Percentiles rank a stretch among this genome's conserved stretches.
Conservation (phyloP, 2,797 vertebrate genomes). For the Synanceia verrucosa region DNA sequence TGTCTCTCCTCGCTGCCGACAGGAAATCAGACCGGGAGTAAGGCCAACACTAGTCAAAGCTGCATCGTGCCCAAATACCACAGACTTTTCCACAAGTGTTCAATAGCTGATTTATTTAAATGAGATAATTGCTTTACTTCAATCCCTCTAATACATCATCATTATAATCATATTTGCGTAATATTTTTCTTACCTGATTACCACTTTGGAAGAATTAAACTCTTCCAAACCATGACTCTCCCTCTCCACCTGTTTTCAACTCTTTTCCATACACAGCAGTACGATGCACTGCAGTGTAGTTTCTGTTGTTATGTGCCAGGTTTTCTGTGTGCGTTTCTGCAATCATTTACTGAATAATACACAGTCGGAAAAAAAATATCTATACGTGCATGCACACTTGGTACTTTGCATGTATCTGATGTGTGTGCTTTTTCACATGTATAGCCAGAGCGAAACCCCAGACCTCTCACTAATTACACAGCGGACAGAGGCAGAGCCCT, state of each 20-base stretch:
- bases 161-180: conserved; percentile 54
- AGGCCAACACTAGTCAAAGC: conserved; percentile 2
- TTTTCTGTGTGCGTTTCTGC: background rate
- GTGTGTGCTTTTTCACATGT: conserved; percentile 20
- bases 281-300: too few relatives aligned
- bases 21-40: conserved; percentile 8
- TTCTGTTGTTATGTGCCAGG: too few relatives aligned
- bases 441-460: conserved; percentile 17
- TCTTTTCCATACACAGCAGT: conserved; percentile 35
- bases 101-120: conserved; percentile 45
- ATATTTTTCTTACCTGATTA: conserved; percentile 54
- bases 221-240: conserved; percentile 52
- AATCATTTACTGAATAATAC: background rate
- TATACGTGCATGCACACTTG: background rate
- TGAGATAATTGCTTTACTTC: conserved; percentile 39
- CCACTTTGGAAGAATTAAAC: conserved; percentile 40
- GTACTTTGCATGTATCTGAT: background rate
- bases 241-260: conserved; percentile 20
- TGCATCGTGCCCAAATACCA: conserved; percentile 4
- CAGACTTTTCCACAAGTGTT: conserved; percentile 25
- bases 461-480: conserved; percentile 58
- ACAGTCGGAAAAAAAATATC: background rate
- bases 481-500: conserved; percentile 40
- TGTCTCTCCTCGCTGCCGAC: background rate
- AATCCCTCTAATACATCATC: conserved; percentile 60